Evolutionary conservation across 2,797 vertebrate species (phyloP).

Genomic region (Taeniopygia guttata): DNA sequence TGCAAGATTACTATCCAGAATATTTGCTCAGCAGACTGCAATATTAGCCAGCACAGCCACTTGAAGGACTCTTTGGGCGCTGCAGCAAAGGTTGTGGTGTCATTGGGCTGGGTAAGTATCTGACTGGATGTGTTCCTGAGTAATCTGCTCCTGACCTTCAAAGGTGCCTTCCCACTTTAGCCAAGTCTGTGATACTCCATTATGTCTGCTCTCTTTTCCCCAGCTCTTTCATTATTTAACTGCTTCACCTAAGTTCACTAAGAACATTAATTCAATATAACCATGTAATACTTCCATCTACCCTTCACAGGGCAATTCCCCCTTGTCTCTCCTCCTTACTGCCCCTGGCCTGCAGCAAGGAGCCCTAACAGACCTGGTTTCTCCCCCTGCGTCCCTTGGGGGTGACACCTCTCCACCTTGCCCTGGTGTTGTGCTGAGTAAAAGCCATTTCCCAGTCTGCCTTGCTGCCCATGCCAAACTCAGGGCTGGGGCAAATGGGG

Average conservation of each 20-base stretch:
- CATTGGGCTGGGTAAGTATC: not conserved
- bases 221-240: not conserved
- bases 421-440: accelerated
- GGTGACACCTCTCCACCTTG: not conserved
- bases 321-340: not conserved
- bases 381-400: not conserved
- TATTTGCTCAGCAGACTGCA: not conserved
- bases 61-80: not conserved
- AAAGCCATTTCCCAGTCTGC: not conserved
- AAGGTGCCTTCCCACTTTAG: not conserved
- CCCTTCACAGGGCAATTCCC: not conserved
- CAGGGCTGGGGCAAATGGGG: accelerated
- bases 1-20: not conserved
- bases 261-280: not conserved
- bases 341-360: not conserved
- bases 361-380: not conserved
- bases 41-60: not conserved
- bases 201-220: not conserved
- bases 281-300: not conserved
- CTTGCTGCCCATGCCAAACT: accelerated
- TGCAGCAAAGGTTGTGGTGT: not conserved
- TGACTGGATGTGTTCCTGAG: not conserved
- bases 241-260: not conserved
- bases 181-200: not conserved
- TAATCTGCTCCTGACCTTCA: not conserved